These are phyloP conservation scores for Geophilus truncorum DNA, from an alignment of 2,888 invertebrate species.

Conservation along the genomic window DNA sequence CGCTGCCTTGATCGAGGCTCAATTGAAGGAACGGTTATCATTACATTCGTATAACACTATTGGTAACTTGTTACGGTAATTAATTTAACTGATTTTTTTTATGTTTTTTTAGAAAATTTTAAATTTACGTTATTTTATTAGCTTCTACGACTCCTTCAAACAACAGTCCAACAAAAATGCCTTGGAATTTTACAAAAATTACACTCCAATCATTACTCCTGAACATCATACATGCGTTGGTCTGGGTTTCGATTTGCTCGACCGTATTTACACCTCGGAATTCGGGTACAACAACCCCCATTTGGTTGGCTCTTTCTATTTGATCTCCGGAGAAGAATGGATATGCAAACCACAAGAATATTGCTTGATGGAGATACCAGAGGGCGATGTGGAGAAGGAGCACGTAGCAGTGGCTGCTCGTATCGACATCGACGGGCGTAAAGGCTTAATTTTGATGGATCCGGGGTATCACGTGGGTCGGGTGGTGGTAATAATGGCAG, in stretches of 20 bases:
- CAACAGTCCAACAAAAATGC: slow-evolving; percentile 60
- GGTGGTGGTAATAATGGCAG: slow-evolving; percentile 79
- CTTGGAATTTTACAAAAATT: slow-evolving; percentile 67
- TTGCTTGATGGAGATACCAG: slow-evolving; percentile 38
- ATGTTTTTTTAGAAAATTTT: neutral
- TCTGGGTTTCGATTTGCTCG: slow-evolving; percentile 71
- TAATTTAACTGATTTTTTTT: neutral
- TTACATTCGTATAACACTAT: slow-evolving; percentile 85
- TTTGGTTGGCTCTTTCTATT: slow-evolving; percentile 61
- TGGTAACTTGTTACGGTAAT: slow-evolving; percentile 67
- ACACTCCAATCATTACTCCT: slow-evolving; percentile 69
- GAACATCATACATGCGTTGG: slow-evolving; percentile 85
- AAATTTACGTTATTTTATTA: slow-evolving; percentile 47
- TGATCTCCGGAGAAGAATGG: slow-evolving; percentile 82
- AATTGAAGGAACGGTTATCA: slow-evolving; percentile 71
- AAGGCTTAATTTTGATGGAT: slow-evolving; percentile 75
- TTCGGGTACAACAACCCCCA: slow-evolving; percentile 63
- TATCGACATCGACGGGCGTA: slow-evolving; percentile 65
- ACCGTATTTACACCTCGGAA: slow-evolving; percentile 55
- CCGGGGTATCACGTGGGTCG: slow-evolving; percentile 86
- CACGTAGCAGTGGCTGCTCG: slow-evolving; percentile 77
- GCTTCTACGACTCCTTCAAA: slow-evolving; percentile 57
- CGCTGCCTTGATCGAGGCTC: slow-evolving; percentile 70
- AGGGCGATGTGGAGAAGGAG: slow-evolving; percentile 67
- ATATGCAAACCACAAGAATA: slow-evolving; percentile 37